These are phyloP conservation scores for Climacteris rufus DNA, from an alignment of 2,113 vertebrate species.

Conservation along the genomic window DNA sequence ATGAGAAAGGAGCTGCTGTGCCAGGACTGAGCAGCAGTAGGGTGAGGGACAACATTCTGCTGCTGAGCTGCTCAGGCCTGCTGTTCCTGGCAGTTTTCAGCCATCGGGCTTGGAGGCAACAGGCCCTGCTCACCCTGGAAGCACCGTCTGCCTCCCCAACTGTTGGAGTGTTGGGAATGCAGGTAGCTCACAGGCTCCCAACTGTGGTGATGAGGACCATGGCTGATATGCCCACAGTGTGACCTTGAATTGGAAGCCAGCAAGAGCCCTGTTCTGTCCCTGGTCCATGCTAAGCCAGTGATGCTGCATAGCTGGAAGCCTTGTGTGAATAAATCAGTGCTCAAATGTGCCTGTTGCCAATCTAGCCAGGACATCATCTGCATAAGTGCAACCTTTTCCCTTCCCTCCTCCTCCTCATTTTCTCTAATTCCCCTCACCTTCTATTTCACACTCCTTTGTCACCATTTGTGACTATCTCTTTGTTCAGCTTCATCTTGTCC, in stretches of 20 bases:
- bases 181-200: not conserved
- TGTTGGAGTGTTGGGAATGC: conserved; percentile 36
- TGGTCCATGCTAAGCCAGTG: not conserved
- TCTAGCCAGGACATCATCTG: not conserved
- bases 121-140: conserved; percentile 65
- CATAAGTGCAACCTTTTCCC: not conserved
- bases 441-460: not conserved
- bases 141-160: conserved; percentile 63
- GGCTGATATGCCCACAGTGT: not conserved
- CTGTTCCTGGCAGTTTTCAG: not conserved
- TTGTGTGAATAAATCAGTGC: not conserved
- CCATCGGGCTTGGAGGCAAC: conserved; percentile 76
- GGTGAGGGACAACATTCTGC: not conserved
- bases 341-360: not conserved
- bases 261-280: not conserved
- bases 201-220: not conserved
- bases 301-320: not conserved
- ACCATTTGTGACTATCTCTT: not conserved
- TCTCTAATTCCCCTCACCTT: not conserved
- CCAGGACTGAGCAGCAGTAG: not conserved
- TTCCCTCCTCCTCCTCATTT: not conserved
- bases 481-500: not conserved
- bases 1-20: not conserved
- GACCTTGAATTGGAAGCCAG: conserved; percentile 2
- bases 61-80: conserved; percentile 12